Evolutionary conservation across 2,113 vertebrate species (phyloP), one percentile per base, ranked within the genome.

Genomic region (Syrrhaptes paradoxus): DNA sequence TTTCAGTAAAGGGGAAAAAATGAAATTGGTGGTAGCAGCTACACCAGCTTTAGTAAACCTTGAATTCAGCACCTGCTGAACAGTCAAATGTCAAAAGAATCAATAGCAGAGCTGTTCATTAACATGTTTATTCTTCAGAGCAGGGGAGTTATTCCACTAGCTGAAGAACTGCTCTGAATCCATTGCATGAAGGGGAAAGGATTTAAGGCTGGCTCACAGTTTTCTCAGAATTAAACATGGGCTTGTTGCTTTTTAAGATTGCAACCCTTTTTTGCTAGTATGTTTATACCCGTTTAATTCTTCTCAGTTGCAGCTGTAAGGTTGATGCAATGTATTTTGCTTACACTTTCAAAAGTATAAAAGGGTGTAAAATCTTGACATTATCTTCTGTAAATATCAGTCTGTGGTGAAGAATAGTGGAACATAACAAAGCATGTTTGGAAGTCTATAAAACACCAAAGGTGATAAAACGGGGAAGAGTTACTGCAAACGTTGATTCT

Each of bases 41-140:
- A 62, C 36, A 65, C 8, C 54, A 83, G 62, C 54, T 7, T 82
- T 85, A 80, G 36, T 72, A 83, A 87, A 79, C 31, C n/a, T 36
- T 82, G 58, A 58, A 58, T 93, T 79, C 82, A 89, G 74, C 54
- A 54, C 57, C 21, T 87, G 12, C 93, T 78, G 83, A 90, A 91
- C 89, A 88, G 95, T 84, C 77, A 91, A 28, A 62, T 79, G 86
- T 88, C 85, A 84, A 46, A 66, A 89, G 49, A 76, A 91, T 94
- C 17, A 1, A 34, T 76, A 77, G 57, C 36, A 59, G 67, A 85
- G 62, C 77, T 86, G 45, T 91, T 87, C 71, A 74, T 94, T 83
- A 85, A 24, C 38, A 4, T 77, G 43, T 66, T 90, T 85, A n/a
- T 90, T 87, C 81, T 89, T 81, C 77, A 87, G 70, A 65, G 84